Base-by-base conservation (phyloP, 1,140 invertebrate genomes). In the Diorhabda elongata region DNA sequence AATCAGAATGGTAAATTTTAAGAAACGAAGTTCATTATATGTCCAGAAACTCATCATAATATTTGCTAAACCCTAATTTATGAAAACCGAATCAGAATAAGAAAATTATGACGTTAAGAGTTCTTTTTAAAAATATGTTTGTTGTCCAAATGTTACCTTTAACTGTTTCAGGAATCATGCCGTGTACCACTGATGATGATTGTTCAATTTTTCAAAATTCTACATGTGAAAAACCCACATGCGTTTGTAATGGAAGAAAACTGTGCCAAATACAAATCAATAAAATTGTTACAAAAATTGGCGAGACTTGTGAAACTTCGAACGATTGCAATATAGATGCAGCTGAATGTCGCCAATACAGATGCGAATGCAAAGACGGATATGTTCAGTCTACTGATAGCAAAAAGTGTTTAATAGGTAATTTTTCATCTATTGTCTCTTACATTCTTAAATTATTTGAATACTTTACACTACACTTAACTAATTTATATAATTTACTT, bases 391-490 rank as follows among this genome's bases (percentile, higher is more conserved):
- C 64, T 4, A 26, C 64, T 3, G 47, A 57, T 57, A 26, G 7
- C n/a, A 65, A 58, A 57, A 65, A 11, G 4, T 65, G 64, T 65
- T 57, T 65, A 57, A 42, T 42, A 3, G 42, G 64, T 65, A 65
- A 65, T 41, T 44, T 9, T 58, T n/a, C 57, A 58, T 5, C n/a
- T 2, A 58, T 26, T 26, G 26, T 26, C 26, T 26, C 26, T 26
- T 26, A 26, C 26, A 26, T 26, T 26, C 26, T 26, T 1, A 26
- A 26, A 26, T 26, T 26, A 26, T 26, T 26, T 26, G 26, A 26
- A 26, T 26, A 26, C 26, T 26, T 26, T 26, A 26, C 26, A 26
- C 26, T 26, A 26, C 26, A 26, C 26, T 26, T 26, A 26, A 26
- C 26, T 26, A 26, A 26, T 26, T 26, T 26, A 26, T 26, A 26